Evolutionary conservation across 2,113 vertebrate species (phyloP).

Genomic region (Lophura nycthemera): DNA sequence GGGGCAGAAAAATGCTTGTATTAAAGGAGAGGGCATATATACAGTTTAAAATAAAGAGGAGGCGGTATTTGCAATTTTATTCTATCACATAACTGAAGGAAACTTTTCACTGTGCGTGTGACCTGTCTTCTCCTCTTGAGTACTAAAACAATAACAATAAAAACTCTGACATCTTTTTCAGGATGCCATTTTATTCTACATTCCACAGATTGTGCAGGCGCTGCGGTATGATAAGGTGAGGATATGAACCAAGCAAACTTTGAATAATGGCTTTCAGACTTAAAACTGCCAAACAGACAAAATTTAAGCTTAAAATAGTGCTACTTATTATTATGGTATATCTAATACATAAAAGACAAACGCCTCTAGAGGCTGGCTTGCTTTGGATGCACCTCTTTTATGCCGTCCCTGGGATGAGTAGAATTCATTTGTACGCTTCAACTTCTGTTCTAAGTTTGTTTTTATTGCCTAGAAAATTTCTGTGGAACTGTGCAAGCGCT

Average conservation of each 20-base stretch:
- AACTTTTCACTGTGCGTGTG: background rate
- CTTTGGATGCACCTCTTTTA: background rate
- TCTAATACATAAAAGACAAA: background rate
- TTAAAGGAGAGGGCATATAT: background rate
- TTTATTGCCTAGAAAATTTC: background rate
- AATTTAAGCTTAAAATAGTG: background rate
- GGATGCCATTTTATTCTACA: conserved; percentile 99
- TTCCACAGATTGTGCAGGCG: conserved; percentile 97
- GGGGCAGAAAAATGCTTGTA: background rate
- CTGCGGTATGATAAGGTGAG: conserved; percentile 96
- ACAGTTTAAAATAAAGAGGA: background rate
- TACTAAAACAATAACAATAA: background rate
- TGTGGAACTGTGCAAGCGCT: background rate
- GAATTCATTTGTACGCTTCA: background rate
- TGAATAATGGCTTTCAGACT: background rate
- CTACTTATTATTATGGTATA: background rate
- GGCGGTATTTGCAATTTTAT: background rate
- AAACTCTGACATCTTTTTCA: conserved; percentile 48
- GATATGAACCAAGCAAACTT: background rate
- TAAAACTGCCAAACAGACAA: background rate
- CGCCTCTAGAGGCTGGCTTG: background rate
- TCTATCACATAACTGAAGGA: background rate
- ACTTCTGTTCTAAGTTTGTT: background rate
- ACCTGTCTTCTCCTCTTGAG: background rate
- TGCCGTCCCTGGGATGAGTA: background rate